A percentile compares a stretch with the other conserved stretches of the same genome.
phyloP scores from a whole-genome alignment of 2,113 vertebrate genomes.

The Mystacornis crossleyi region DNA sequence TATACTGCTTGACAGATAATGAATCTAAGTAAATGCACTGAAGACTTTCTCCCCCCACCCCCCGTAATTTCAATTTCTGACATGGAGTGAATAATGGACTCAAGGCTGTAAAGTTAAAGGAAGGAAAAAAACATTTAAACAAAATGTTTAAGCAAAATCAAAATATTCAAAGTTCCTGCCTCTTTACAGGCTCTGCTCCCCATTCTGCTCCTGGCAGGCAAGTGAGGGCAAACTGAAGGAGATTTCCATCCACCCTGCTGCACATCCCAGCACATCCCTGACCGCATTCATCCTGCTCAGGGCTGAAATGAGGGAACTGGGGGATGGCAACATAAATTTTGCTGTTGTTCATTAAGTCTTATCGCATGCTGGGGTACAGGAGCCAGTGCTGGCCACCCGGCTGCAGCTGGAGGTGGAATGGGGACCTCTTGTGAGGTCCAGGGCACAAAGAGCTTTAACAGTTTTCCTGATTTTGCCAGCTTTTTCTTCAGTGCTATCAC shows the following conservation, averaged over 20 bases:
- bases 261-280: not conserved
- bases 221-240: not conserved
- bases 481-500: not conserved
- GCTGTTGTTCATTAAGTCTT: not conserved
- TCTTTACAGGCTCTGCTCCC: not conserved
- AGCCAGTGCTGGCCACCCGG: fast-evolving
- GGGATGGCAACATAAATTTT: not conserved
- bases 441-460: not conserved
- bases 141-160: not conserved
- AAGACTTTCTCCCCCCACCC: fast-evolving
- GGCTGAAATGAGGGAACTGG: not conserved
- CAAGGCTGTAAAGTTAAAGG: not conserved
- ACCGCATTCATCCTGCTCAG: not conserved
- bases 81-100: not conserved
- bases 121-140: not conserved
- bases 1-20: constrained; percentile 18
- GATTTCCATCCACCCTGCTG: not conserved
- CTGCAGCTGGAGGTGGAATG: not conserved
- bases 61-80: constrained; percentile 10
- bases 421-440: not conserved
- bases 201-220: not conserved
- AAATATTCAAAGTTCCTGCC: not conserved
- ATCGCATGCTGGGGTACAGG: not conserved
- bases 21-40: not conserved
- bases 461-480: not conserved